Evolutionary conservation across 2,113 vertebrate species (phyloP), one percentile per base, ranked within the genome.

Genomic region (Oreotragus oreotragus): DNA sequence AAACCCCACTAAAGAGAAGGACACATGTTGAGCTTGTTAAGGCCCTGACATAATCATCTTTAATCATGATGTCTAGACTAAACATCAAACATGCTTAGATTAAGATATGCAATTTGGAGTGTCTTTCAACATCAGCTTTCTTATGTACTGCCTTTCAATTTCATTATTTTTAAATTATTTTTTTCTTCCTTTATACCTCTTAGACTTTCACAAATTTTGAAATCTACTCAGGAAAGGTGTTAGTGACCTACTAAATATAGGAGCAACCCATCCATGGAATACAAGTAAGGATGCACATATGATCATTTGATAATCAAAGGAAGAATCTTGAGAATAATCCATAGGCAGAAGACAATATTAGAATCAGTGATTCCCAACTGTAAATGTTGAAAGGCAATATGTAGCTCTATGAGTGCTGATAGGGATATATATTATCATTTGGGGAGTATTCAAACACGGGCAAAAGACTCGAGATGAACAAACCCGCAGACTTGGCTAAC

Each of bases 21-120:
- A 95, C 94, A 96, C 88, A 84, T 96, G 94, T 94, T 97, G 84
- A 91, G 92, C 88, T 90, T 96, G 77, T 96, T 96, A 96, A 85
- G 88, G 23, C 85, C 97, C 90, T 96, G 95, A 96, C 97, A 97
- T 97, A 98, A 97, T 97, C 97, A 98, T 97, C 92, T 90, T 97
- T 94, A 97, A 98, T 97, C 94, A 97, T 27, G 39, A 62, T 84
- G 93, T 98, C 95, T 97, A 98, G 93, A 97, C 97, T 95, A 88
- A 92, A 97, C 77, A 97, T 81, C 91, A 97, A 86, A 93, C 91
- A 97, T 91, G 94, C 87, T 64, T 94, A 76, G 94, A 94, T 88
- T 97, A 83, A 79, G 85, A 96, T 76, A 89, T 89, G 88, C 45
- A 79, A 58, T 93, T 95, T 36, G 77, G 77, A 95, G 81, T 79